These are phyloP conservation scores for Cossypha niveicapilla DNA, from an alignment of 2,797 vertebrate genomes.

Conservation along the genomic window DNA sequence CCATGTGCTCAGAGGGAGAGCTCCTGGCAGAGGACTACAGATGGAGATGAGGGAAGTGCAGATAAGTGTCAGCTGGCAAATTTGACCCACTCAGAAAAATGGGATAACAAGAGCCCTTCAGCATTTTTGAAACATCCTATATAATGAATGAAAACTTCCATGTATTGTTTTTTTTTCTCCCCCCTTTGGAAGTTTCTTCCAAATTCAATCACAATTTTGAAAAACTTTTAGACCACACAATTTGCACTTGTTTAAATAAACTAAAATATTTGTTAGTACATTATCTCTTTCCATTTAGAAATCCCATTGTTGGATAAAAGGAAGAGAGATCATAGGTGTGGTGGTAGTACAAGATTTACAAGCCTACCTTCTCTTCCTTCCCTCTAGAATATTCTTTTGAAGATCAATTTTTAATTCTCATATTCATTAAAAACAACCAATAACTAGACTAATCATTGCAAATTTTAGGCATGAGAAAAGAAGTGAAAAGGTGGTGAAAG, in stretches of 20 bases:
- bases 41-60: background rate
- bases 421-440: background rate
- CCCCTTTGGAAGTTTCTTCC: background rate
- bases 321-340: background rate
- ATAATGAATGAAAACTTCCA: background rate
- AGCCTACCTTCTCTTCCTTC: background rate
- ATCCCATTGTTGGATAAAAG: background rate
- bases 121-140: background rate
- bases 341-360: background rate
- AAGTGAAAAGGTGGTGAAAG: background rate
- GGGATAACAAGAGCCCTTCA: background rate
- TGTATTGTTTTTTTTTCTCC: background rate
- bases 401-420: background rate
- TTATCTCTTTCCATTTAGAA: background rate
- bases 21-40: background rate
- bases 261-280: background rate
- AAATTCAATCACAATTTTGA: background rate
- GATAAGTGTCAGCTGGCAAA: background rate
- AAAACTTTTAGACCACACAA: background rate
- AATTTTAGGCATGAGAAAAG: background rate
- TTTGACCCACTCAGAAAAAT: background rate
- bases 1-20: accelerated
- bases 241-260: background rate
- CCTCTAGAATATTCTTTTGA: background rate
- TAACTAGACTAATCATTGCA: background rate